Evolutionary conservation across 92 coral and sea anemone genomes (phyloP), one percentile per base, ranked within the genome.

Genomic region (Siderastrea radians): DNA sequence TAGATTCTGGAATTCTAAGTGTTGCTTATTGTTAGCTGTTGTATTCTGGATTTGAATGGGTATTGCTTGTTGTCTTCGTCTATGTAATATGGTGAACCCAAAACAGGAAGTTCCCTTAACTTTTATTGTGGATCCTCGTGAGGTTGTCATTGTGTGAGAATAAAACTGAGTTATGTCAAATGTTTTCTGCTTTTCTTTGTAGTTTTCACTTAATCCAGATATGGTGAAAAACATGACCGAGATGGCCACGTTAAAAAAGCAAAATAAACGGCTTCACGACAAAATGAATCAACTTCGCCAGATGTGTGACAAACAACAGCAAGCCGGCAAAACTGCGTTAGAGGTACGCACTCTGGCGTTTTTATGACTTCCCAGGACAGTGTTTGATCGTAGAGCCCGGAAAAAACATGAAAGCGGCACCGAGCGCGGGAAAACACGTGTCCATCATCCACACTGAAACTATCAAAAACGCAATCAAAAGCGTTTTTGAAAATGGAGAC

Each of bases 261-360:
- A 98, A 69, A 90, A 91, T 47, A 96, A 96, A 80, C 88, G 98
- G 43, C 90, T 96, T 68, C 96, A 96, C 63, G 90, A 93, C 79
- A 96, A 96, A 89, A 84, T 96, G 77, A 82, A 85, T 44, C 96
- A 93, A 75, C 86, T 96, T 76, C 98, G 99, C 68, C 74, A 91
- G 55, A 81, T 96, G 1, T 96, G 99, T 88, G 99, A 95, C 80
- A 82, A 93, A 69, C 91, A 91, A 49, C 91, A 92, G 73, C 58
- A 72, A 63, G 88, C 83, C 14, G 96, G 98, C 4, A 90, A 93
- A 72, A 84, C 87, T 57, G 92, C 92, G 11, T 86, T 96, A 12
- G 84, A 91, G 96, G 99, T 96, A 61, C 15, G 96, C 90, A 45
- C 19, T 55, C 49, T 15, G 45, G 44, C 54, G 38, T 26, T 26